These are phyloP conservation scores for Epinotia brunnichana DNA, from an alignment of 2,888 invertebrate species.

Conservation along the genomic window DNA sequence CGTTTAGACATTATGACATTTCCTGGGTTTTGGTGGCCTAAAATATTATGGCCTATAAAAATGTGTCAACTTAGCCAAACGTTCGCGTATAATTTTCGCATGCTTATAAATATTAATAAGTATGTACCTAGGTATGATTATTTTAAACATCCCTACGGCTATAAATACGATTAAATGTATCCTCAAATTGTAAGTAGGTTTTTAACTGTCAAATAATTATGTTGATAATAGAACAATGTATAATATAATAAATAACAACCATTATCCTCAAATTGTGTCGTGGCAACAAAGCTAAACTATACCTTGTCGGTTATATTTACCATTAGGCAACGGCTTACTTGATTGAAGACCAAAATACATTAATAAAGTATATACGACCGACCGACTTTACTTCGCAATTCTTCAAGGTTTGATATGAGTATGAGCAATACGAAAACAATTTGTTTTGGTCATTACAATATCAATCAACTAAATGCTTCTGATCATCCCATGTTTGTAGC, in stretches of 20 bases:
- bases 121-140: not conserved
- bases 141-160: not conserved
- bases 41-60: not conserved
- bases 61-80: too few relatives aligned
- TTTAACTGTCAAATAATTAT: too few relatives aligned
- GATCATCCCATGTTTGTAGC: constrained; percentile 25
- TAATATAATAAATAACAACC: too few relatives aligned
- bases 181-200: not conserved
- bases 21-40: constrained; percentile 20
- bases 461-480: constrained; percentile 30
- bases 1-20: constrained; percentile 1
- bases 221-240: too few relatives aligned
- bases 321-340: too few relatives aligned
- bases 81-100: too few relatives aligned
- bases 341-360: too few relatives aligned
- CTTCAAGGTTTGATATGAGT: not conserved
- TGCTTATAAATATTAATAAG: not conserved
- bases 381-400: not conserved
- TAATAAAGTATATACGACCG: too few relatives aligned
- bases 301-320: too few relatives aligned
- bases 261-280: not conserved
- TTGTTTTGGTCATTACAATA: constrained; percentile 21
- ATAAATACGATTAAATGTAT: not conserved
- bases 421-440: constrained; percentile 2
- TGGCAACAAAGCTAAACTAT: not conserved